Percentiles rank a stretch among this genome's conserved stretches.
Evolutionary conservation across 1,140 invertebrate species (phyloP).

Genomic region (Phortica variegata): DNA sequence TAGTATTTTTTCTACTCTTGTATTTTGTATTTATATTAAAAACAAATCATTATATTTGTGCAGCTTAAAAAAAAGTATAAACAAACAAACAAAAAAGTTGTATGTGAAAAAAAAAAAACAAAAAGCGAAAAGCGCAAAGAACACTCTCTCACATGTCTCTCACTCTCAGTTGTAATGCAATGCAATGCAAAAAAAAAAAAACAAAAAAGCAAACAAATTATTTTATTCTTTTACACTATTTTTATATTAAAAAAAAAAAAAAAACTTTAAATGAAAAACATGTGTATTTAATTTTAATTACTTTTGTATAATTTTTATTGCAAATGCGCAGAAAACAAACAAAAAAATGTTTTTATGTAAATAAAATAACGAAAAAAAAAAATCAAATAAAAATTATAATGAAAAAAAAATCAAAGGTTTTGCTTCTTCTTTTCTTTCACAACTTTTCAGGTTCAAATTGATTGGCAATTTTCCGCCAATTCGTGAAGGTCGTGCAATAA

Average conservation of each 20-base stretch:
- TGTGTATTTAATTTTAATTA: constrained; percentile 9
- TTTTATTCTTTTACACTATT: constrained; percentile 31
- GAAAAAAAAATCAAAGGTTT: constrained; percentile 20
- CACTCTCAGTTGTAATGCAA: constrained; percentile 24
- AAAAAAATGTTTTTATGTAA: constrained; percentile 46
- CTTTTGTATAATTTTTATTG: not conserved
- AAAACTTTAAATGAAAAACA: too few relatives aligned
- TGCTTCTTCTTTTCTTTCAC: constrained; percentile 6
- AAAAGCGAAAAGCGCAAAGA: constrained; percentile 3
- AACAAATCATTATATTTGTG: constrained; percentile 45
- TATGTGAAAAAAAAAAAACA: constrained; percentile 18
- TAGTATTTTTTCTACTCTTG: constrained; percentile 48
- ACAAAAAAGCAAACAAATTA: constrained; percentile 12
- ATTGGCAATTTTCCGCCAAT: constrained; percentile 22
- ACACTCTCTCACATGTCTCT: constrained; percentile 49
- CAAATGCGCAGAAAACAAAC: constrained; percentile 18
- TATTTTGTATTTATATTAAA: constrained; percentile 47
- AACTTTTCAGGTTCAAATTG: constrained; percentile 17
- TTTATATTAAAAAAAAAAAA: constrained; percentile 25
- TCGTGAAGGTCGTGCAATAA: not conserved
- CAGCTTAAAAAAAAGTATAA: constrained; percentile 42
- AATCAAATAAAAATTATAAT: constrained; percentile 44
- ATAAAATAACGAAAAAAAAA: constrained; percentile 44
- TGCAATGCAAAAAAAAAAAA: too few relatives aligned
- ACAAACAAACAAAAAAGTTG: constrained; percentile 27